phyloP scores from a whole-genome alignment of 2,888 invertebrate genomes.

The Leptopilina syphax region DNA sequence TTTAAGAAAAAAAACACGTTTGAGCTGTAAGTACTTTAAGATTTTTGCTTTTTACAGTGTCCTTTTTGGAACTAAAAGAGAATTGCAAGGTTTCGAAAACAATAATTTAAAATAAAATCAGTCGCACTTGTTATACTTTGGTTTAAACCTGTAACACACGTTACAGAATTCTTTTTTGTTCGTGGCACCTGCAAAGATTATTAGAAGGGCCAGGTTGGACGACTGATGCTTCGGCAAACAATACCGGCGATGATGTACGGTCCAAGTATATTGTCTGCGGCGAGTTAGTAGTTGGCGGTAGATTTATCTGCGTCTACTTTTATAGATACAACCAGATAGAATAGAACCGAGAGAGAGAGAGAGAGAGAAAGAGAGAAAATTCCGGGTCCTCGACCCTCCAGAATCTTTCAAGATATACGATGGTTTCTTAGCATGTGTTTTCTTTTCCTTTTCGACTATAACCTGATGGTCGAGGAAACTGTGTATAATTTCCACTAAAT shows the following conservation, averaged over 20 bases:
- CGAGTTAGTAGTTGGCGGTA: conserved; percentile 68
- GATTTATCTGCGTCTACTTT: conserved; percentile 69
- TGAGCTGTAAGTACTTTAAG: too few species aligned
- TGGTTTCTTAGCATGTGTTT: background rate
- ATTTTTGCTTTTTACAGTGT: too few species aligned
- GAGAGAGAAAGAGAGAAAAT: conserved; percentile 49
- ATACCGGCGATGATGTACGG: conserved; percentile 69
- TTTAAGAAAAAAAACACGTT: too few species aligned
- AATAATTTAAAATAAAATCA: conserved; percentile 18
- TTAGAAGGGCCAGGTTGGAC: conserved; percentile 53
- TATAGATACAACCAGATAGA: conserved; percentile 51
- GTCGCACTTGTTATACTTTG: background rate
- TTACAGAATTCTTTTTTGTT: conserved; percentile 53
- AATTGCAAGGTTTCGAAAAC: background rate
- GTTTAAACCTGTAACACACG: conserved; percentile 42
- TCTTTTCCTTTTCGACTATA: background rate
- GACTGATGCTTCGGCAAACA: conserved; percentile 66
- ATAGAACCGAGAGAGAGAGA: conserved; percentile 47
- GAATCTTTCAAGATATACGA: conserved; percentile 46
- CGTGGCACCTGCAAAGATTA: conserved; percentile 64
- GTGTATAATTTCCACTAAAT: conserved; percentile 4
- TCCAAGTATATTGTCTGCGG: conserved; percentile 66
- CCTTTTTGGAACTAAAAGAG: too few species aligned
- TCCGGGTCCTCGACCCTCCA: conserved; percentile 65
- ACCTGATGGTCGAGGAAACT: background rate